Evolutionary conservation across 1,140 invertebrate genomes (phyloP).

Genomic region (Eupeodes corollae): DNA sequence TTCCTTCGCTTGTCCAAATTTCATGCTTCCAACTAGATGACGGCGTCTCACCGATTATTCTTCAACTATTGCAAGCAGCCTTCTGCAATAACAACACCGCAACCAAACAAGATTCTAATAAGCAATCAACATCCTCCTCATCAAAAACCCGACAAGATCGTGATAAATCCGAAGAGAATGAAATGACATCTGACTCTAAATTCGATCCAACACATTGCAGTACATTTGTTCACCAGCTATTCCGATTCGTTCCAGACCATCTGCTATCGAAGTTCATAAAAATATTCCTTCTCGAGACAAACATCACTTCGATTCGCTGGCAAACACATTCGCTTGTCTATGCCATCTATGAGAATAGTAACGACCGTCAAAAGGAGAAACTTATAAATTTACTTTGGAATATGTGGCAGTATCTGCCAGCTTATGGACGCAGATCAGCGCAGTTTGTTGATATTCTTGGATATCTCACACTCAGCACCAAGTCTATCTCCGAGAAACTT

Average conservation of each 20-base stretch:
- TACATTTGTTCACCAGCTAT: slow-evolving; percentile 59
- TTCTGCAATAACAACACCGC: slow-evolving; percentile 48
- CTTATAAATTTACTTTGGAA: slow-evolving; percentile 79
- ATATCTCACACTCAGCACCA: slow-evolving; percentile 78
- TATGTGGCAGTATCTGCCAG: slow-evolving; percentile 80
- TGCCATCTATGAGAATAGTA: slow-evolving; percentile 79
- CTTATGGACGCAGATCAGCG: slow-evolving; percentile 84
- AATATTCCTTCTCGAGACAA: slow-evolving; percentile 86
- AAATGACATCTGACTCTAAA: slow-evolving; percentile 44
- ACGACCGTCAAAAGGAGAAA: slow-evolving; percentile 59
- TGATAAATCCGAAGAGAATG: slow-evolving; percentile 57
- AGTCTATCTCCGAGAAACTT: slow-evolving; percentile 40
- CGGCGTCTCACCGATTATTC: slow-evolving; percentile 81
- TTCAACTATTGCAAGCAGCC: slow-evolving; percentile 81
- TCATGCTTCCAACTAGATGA: slow-evolving; percentile 75
- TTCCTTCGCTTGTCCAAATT: slow-evolving; percentile 67
- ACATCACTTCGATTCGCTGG: slow-evolving; percentile 86
- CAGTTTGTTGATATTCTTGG: slow-evolving; percentile 95
- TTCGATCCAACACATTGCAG: slow-evolving; percentile 61
- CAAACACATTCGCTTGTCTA: slow-evolving; percentile 82
- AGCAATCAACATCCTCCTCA: slow-evolving; percentile 10
- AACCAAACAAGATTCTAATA: slow-evolving; percentile 19
- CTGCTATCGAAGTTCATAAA: slow-evolving; percentile 71
- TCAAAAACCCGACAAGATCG: slow-evolving; percentile 44
- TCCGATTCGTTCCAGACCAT: slow-evolving; percentile 53